Percentiles rank a stretch among this genome's conserved stretches.
Conservation (phyloP, 2,797 vertebrate genomes). For the Galaxias olidus region DNA sequence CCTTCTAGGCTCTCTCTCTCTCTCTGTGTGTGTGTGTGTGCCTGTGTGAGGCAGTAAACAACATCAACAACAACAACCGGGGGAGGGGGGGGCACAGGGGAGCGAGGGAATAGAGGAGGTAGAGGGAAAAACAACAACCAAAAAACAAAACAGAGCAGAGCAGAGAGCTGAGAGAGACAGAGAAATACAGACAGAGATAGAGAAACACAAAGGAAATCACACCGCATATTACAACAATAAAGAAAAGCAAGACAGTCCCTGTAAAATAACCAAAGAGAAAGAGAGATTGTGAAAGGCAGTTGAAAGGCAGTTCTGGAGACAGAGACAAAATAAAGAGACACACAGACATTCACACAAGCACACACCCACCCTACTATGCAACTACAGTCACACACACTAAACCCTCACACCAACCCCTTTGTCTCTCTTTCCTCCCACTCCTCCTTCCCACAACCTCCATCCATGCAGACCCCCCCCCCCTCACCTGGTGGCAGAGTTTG, state of each 20-base stretch:
- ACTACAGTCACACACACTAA: neutral
- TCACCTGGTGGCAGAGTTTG: constrained; percentile 95
- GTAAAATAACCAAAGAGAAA: neutral
- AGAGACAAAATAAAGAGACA: neutral
- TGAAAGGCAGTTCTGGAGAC: neutral
- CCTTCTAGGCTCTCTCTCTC: constrained; percentile 47
- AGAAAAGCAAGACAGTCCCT: neutral
- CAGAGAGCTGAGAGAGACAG: neutral
- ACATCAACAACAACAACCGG: constrained; percentile 57
- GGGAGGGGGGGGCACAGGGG: constrained; percentile 27
- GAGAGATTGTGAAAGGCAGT: neutral
- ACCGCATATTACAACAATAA: neutral
- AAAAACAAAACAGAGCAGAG: constrained; percentile 7
- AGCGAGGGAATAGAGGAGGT: constrained; percentile 11
- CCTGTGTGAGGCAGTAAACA: constrained; percentile 62
- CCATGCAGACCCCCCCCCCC: constrained; percentile 14
- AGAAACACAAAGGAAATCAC: neutral
- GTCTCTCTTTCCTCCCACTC: neutral
- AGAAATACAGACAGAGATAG: neutral
- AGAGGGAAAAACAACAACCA: constrained; percentile 8
- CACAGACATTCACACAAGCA: neutral
- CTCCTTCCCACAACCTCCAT: neutral
- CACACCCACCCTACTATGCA: neutral
- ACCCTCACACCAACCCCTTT: constrained; percentile 12
- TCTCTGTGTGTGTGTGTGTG: constrained; percentile 4